phyloP scores from a whole-genome alignment of 2,113 vertebrate species.

The Coturnix japonica region DNA sequence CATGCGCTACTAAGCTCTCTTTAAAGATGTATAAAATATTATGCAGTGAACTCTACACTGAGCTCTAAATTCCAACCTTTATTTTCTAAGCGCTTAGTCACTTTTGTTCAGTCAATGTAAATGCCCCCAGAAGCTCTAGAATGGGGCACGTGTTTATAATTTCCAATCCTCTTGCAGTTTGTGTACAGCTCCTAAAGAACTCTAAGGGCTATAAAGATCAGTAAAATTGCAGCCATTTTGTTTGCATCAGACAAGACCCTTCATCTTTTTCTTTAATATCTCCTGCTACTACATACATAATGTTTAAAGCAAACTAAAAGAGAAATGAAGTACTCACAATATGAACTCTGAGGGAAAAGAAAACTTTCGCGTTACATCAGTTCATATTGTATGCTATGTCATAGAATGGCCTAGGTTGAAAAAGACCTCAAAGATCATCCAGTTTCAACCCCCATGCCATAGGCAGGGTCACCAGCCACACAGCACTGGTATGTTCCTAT shows the following conservation, averaged over 20 bases:
- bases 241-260: background rate
- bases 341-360: background rate
- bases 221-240: background rate
- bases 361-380: background rate
- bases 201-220: background rate
- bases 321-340: background rate
- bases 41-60: background rate
- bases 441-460: no score
- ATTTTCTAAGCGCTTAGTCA: background rate
- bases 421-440: no score
- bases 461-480: no score
- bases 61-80: slow-evolving; percentile 5
- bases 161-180: background rate
- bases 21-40: slow-evolving; percentile 1
- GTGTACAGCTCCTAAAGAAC: background rate
- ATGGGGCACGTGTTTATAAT: background rate
- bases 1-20: background rate
- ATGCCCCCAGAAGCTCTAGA: background rate
- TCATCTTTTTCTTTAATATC: background rate
- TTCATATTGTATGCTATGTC: background rate
- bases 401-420: no score
- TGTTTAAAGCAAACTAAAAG: background rate
- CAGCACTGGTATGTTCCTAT: background rate
- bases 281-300: background rate
- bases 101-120: background rate